A percentile compares a stretch with the other conserved stretches of the same genome.
phyloP scores from a whole-genome alignment of 2,888 invertebrate genomes.

The Patella ulyssiponensis region DNA sequence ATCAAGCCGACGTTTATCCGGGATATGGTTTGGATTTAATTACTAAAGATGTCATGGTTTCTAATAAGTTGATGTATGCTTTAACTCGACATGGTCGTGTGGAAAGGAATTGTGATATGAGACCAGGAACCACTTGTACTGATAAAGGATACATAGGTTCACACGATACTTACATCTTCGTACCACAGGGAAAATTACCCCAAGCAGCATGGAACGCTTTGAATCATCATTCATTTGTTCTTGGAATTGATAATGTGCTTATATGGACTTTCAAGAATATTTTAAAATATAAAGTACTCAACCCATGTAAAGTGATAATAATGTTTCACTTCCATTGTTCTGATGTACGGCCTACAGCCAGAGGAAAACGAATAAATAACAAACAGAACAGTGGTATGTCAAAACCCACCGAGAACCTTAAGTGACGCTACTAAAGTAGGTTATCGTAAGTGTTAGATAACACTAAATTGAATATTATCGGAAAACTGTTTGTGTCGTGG shows the following conservation, averaged over 20 bases:
- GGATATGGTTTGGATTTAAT: conserved; percentile 17
- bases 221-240: background rate
- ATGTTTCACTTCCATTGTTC: conserved; percentile 24
- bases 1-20: conserved; percentile 25
- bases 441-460: too few species aligned
- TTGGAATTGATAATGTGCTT: conserved; percentile 22
- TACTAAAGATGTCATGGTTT: background rate
- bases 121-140: background rate
- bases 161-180: conserved; percentile 24
- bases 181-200: conserved; percentile 10
- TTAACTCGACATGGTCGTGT: conserved; percentile 18
- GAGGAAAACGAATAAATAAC: background rate
- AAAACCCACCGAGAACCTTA: too few species aligned
- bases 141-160: conserved; percentile 13
- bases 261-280: conserved; percentile 20
- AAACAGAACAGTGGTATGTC: too few species aligned
- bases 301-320: conserved; percentile 25
- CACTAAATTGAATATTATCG: too few species aligned
- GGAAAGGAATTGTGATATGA: conserved; percentile 22
- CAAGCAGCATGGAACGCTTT: background rate
- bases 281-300: conserved; percentile 19
- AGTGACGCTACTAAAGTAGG: too few species aligned
- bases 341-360: background rate
- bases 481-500: too few species aligned
- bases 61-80: conserved; percentile 20